Percentiles rank a stretch among this genome's conserved stretches.
These are phyloP conservation scores for Cacatua alba DNA, from an alignment of 2,113 vertebrate species.

Conservation along the genomic window DNA sequence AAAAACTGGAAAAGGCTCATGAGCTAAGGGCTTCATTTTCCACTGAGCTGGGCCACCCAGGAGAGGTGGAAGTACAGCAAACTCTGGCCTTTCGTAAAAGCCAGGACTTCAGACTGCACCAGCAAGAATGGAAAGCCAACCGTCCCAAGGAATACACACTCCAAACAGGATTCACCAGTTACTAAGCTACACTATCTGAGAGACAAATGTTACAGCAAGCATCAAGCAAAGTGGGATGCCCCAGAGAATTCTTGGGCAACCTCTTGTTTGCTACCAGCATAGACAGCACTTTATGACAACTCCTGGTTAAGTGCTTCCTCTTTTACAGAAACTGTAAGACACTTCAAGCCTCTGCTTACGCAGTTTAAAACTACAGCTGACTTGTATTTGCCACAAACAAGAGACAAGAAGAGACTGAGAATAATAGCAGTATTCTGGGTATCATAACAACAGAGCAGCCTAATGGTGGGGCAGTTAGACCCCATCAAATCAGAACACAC, in stretches of 20 bases:
- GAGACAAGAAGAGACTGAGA: background rate
- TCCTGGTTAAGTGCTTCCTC: background rate
- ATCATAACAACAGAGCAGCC: background rate
- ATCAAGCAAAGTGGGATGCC: background rate
- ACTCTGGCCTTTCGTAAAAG: rapidly evolving
- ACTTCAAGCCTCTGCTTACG: background rate
- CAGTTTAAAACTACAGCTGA: background rate
- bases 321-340: background rate
- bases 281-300: background rate
- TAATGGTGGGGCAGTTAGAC: background rate
- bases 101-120: background rate
- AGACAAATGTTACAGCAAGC: background rate
- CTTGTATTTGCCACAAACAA: background rate
- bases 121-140: background rate
- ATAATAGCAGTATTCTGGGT: background rate
- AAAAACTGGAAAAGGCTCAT: background rate
- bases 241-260: background rate
- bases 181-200: background rate
- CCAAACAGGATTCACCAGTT: background rate
- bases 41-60: background rate
- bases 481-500: background rate
- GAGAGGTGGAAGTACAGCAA: background rate
- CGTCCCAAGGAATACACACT: rapidly evolving
- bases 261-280: background rate
- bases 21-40: background rate